Evolutionary conservation across 2,797 vertebrate species (phyloP).

Genomic region (Vireo griseus): DNA sequence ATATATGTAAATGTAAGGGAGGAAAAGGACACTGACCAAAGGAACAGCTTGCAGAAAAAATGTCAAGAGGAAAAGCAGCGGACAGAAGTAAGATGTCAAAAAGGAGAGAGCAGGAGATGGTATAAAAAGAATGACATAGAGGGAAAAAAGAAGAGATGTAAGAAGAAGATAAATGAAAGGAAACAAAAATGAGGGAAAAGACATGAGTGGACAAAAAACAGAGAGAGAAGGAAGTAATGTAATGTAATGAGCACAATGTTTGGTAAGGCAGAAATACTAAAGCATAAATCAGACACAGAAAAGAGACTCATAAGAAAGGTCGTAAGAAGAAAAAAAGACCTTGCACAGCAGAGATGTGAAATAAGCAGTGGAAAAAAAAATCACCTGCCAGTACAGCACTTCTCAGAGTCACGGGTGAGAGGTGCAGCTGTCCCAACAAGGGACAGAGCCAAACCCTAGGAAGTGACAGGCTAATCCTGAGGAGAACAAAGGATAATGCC

Average conservation of each 20-base stretch:
- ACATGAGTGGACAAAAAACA: neutral
- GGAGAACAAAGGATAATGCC: neutral
- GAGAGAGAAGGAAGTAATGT: neutral
- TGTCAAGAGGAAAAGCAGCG: neutral
- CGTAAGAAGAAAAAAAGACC: neutral
- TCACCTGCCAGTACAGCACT: neutral
- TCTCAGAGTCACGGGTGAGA: neutral
- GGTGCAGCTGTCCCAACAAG: neutral
- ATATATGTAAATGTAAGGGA: neutral
- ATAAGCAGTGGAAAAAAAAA: neutral
- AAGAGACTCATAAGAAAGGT: neutral
- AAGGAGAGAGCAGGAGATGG: neutral
- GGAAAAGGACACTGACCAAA: neutral
- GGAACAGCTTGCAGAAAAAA: neutral
- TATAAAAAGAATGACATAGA: neutral
- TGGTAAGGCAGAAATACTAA: neutral
- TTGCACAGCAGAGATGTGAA: neutral
- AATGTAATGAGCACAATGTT: neutral
- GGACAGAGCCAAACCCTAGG: neutral
- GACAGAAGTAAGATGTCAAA: neutral
- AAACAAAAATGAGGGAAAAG: neutral
- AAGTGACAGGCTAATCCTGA: neutral
- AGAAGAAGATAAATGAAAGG: neutral
- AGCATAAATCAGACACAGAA: neutral
- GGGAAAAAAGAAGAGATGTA: neutral